These are phyloP conservation scores for Rhabdomys dilectus DNA, from an alignment of 2,113 vertebrate genomes.

Conservation along the genomic window DNA sequence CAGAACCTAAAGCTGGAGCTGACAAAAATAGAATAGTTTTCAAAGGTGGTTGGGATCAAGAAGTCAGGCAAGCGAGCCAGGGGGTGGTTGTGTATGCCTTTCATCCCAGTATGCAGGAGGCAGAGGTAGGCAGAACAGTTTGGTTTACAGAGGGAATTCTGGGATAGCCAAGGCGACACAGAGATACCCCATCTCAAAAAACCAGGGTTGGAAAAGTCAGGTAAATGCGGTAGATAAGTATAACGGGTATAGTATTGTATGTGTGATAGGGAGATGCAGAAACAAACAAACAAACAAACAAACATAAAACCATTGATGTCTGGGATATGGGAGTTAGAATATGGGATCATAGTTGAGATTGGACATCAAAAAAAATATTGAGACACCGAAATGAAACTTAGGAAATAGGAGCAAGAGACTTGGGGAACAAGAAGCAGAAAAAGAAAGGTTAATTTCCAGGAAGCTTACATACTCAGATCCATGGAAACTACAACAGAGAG, in stretches of 20 bases:
- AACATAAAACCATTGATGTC: background rate
- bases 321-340: background rate
- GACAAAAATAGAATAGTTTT: conserved; percentile 46
- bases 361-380: background rate
- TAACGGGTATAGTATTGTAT: background rate
- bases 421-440: background rate
- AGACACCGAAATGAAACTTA: conserved; percentile 27
- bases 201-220: background rate
- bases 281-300: too few relatives aligned
- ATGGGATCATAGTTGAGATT: background rate
- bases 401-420: background rate
- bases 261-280: background rate
- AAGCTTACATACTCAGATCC: background rate
- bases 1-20: conserved; percentile 32
- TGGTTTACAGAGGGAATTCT: background rate
- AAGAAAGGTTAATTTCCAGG: background rate
- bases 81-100: background rate
- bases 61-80: background rate
- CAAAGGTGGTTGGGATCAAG: background rate
- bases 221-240: background rate
- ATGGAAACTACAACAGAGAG: background rate
- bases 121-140: background rate
- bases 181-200: background rate
- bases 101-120: background rate
- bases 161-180: background rate